Base-by-base conservation (phyloP, 2,797 vertebrate genomes). In the Urocyon cinereoargenteus region DNA sequence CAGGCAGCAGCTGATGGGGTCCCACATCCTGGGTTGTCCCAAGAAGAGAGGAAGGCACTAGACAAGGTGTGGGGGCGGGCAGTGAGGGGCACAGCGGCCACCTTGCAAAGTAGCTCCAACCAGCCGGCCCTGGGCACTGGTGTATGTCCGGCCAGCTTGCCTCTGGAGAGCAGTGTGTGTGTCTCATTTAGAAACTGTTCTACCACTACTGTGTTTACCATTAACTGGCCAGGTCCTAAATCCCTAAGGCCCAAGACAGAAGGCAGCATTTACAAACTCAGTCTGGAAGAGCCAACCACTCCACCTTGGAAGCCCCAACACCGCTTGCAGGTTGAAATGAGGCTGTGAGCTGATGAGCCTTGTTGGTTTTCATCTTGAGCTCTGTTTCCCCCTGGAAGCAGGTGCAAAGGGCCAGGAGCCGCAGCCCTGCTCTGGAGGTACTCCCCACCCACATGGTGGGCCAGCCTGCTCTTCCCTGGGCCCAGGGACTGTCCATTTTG, bases 1-100 rank as follows among this genome's bases (percentile, higher is more conserved):
- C 40, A 21, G 90, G 90, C 51, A n/a, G 53, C 61, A 13, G 61
- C 84, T 31, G 28, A 49, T 1, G 3, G 1, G 11, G 18, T 53
- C 14, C 72, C 9, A 0, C 0, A 1, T 24, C 78, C 72, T 12
- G 9, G 0, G 0, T 64, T 86, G 28, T 79, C 62, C 1, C 36
- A 7, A 3, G 78, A 24, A 59, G 28, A 4, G 73, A 5, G 0
- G 85, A 90, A 61, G 59, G 66, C 59, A 0, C 3, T 28, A n/a
- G 89, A 10, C 4, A 6, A 93, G 72, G 16, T 45, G 19, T 90
- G 77, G 78, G 40, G 40, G 40, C 7, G 40, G 31, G 11, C 10
- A 0, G 21, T 9, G 31, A 19, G 2, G 57, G 6, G 1, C 22
- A 31, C 34, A 2, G 16, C 0, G 49, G 13, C 83, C 40, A 3